phyloP scores from a whole-genome alignment of 2,797 vertebrate genomes.

The Nyctalus aviator region DNA sequence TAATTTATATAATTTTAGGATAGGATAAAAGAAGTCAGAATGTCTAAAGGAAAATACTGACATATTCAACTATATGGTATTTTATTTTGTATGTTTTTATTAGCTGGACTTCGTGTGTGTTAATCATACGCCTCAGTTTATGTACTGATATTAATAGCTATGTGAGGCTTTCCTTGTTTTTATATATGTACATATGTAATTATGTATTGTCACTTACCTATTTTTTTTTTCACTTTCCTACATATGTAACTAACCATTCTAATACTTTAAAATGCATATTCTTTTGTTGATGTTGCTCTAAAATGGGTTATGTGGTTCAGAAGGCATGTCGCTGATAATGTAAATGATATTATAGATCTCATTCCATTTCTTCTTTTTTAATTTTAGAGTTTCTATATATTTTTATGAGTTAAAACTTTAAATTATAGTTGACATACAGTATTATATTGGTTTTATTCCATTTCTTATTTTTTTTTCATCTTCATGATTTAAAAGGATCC shows the following conservation, averaged over 20 bases:
- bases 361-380: not conserved
- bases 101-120: not conserved
- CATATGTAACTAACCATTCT: not conserved
- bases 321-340: not conserved
- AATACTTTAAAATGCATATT: not conserved
- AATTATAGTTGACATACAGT: not conserved
- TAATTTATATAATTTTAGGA: constrained; percentile 12
- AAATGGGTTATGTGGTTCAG: not conserved
- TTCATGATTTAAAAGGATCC: not conserved
- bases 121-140: not conserved
- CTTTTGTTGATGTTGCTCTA: not conserved
- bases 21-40: not conserved
- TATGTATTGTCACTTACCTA: not conserved
- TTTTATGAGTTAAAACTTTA: not conserved
- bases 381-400: not conserved
- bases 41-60: constrained; percentile 7
- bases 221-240: not conserved
- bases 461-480: not conserved
- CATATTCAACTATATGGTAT: not conserved
- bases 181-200: not conserved
- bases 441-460: not conserved
- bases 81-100: not conserved
- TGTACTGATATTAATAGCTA: not conserved
- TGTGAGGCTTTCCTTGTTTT: not conserved
- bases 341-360: not conserved